phyloP scores from a whole-genome alignment of 35 echinoderm and acorn worm genomes.

The Strongylocentrotus purpuratus region DNA sequence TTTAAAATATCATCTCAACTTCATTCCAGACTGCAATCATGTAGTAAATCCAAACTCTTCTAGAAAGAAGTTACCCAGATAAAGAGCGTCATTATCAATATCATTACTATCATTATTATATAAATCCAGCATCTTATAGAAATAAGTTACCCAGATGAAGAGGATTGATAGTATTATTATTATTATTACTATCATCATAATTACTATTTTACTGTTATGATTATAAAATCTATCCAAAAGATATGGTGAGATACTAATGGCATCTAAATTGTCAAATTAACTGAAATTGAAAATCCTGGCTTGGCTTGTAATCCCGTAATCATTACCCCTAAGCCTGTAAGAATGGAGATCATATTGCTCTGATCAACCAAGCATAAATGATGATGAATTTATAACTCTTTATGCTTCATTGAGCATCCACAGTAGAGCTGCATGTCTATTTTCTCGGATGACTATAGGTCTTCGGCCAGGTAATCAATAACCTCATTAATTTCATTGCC shows the following conservation, averaged over 20 bases:
- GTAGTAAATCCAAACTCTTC: no score
- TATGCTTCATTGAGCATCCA: neutral
- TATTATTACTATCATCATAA: no score
- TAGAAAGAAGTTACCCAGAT: no score
- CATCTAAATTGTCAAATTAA: neutral
- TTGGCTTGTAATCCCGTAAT: neutral
- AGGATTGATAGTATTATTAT: no score
- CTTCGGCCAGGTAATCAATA: neutral
- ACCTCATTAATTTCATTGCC: neutral
- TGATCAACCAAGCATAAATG: slow-evolving; percentile 11
- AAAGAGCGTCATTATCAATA: no score
- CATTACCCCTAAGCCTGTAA: neutral
- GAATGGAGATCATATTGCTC: neutral
- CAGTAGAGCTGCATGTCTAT: neutral
- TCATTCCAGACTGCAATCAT: neutral
- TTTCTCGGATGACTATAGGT: neutral
- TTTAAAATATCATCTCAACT: neutral
- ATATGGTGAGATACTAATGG: neutral
- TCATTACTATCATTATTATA: no score
- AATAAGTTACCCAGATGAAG: neutral
- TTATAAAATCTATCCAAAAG: neutral
- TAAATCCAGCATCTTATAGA: neutral
- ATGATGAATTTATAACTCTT: slow-evolving; percentile 3
- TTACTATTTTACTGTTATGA: neutral
- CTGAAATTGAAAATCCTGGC: neutral